These are phyloP conservation scores for Heteropelma amictum DNA, from an alignment of 2,888 invertebrate species.

Conservation along the genomic window DNA sequence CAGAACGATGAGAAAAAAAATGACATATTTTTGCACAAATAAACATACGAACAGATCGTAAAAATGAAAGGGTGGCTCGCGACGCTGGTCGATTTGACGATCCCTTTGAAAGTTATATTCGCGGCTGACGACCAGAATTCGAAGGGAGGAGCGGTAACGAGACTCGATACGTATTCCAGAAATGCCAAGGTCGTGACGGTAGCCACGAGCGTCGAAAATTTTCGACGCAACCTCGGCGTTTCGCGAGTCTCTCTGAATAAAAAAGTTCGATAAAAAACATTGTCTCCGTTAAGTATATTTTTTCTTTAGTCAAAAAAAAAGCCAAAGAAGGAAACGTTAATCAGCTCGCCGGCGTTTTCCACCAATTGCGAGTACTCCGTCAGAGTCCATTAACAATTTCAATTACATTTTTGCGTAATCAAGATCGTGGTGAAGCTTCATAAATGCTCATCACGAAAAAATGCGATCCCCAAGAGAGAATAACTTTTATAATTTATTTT, in stretches of 20 bases:
- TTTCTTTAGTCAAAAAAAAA: not conserved
- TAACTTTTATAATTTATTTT: too few species aligned
- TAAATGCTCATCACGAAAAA: too few species aligned
- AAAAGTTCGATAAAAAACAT: not conserved
- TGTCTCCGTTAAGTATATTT: not conserved
- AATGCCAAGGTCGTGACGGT: conserved; percentile 67
- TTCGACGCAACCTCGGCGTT: conserved; percentile 68
- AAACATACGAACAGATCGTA: conserved; percentile 61
- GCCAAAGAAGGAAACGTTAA: not conserved
- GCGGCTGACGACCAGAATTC: conserved; percentile 53
- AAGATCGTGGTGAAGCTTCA: too few species aligned
- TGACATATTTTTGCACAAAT: not conserved
- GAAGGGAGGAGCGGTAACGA: conserved; percentile 62
- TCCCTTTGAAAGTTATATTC: conserved; percentile 65
- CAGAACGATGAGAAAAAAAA: too few species aligned
- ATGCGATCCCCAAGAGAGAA: too few species aligned
- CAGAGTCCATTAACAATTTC: too few species aligned
- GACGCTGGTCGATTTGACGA: conserved; percentile 65
- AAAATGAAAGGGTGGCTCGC: conserved; percentile 72
- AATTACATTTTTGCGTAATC: too few species aligned
- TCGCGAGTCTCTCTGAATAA: conserved; percentile 61
- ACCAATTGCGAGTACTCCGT: too few species aligned
- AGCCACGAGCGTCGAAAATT: conserved; percentile 65
- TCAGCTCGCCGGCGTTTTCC: too few species aligned
- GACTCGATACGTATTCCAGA: conserved; percentile 72